Evolutionary conservation across 2,888 invertebrate genomes (phyloP).

Genomic region (Calameuta idolon): DNA sequence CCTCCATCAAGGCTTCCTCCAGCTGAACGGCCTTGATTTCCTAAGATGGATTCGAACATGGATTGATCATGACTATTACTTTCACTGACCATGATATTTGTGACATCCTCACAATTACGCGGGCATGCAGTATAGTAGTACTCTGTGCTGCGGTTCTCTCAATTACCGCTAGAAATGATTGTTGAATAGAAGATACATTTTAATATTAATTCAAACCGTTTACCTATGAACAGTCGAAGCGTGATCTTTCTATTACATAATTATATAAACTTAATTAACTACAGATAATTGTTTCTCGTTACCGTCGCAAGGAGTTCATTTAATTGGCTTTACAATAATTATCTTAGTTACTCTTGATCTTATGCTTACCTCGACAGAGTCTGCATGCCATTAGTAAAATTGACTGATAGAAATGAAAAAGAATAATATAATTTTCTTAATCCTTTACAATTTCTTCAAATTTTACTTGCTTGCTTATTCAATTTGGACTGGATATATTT

Average conservation of each 20-base stretch:
- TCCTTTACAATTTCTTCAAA: not conserved
- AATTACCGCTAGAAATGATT: not conserved
- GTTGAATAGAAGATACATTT: not conserved
- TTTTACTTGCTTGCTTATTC: not conserved
- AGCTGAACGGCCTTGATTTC: slow-evolving; percentile 78
- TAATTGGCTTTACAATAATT: not conserved
- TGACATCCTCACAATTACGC: not conserved
- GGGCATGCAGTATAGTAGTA: not conserved
- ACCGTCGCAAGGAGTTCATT: not conserved
- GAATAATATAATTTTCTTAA: not conserved
- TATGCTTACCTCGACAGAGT: not conserved
- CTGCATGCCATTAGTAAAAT: not conserved
- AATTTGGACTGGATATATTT: not conserved
- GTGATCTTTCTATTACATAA: not conserved
- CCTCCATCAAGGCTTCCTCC: slow-evolving; percentile 74
- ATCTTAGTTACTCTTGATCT: not conserved
- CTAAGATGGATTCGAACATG: slow-evolving; percentile 60
- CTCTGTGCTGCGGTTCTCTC: not conserved
- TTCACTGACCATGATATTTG: not conserved
- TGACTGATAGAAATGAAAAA: not conserved
- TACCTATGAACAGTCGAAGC: not conserved
- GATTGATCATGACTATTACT: not conserved
- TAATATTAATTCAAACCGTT: not conserved
- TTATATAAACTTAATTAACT: not conserved
- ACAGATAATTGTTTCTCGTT: not conserved